A percentile compares a stretch with the other conserved stretches of the same genome.
Conservation (phyloP, 30 jellyfish, hydroid and myxozoan species). For the Aurelia aurita region DNA sequence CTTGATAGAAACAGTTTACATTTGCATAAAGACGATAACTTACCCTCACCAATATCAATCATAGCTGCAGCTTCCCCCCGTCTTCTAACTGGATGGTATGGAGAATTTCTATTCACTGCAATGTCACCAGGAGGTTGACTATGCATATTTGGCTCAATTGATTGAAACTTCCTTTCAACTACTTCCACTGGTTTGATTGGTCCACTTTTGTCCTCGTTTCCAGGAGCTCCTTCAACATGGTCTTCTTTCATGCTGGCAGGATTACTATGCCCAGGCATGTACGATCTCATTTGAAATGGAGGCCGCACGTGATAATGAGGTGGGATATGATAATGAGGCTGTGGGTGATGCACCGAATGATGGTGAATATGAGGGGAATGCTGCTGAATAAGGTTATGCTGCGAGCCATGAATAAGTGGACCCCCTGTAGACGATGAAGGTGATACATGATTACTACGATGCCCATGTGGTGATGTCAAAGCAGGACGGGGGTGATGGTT, state of each 20-base stretch:
- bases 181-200: conserved; percentile 33
- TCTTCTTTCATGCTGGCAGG: conserved; percentile 33
- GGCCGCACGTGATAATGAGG: conserved; percentile 68
- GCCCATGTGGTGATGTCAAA: conserved; percentile 64
- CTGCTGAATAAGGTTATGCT: conserved; percentile 54
- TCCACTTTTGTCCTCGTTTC: conserved; percentile 17
- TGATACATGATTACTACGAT: conserved; percentile 58
- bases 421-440: conserved; percentile 42
- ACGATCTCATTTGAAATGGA: conserved; percentile 64
- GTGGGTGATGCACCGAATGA: conserved; percentile 84
- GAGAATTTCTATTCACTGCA: conserved; percentile 52
- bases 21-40: not conserved
- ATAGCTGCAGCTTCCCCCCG: conserved; percentile 99
- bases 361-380: conserved; percentile 76
- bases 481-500: conserved; percentile 65
- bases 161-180: conserved; percentile 55
- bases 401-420: conserved; percentile 46
- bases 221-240: conserved; percentile 53
- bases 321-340: conserved; percentile 74
- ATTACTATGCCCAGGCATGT: conserved; percentile 38
- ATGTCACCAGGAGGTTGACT: conserved; percentile 42
- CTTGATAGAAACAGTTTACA: too few species aligned
- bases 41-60: conserved; percentile 99
- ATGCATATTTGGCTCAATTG: conserved; percentile 43
- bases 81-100: conserved; percentile 95